phyloP scores from a whole-genome alignment of 2,113 vertebrate genomes.

The Garra rufa region DNA sequence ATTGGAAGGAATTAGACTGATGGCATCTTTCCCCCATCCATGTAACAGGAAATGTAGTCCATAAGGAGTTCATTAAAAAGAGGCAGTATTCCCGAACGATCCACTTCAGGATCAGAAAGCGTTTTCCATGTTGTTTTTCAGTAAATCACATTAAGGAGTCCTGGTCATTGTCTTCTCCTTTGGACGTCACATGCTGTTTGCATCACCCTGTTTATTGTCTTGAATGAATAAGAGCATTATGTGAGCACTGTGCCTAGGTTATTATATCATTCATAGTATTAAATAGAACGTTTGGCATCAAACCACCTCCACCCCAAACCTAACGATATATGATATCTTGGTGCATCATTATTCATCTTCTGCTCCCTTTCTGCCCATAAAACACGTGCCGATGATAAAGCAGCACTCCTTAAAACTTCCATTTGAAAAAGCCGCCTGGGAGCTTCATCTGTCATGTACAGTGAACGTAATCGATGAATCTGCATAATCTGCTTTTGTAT shows the following conservation, averaged over 20 bases:
- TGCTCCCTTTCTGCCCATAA: not conserved
- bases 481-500: not conserved
- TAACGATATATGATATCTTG: not conserved
- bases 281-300: slow-evolving; percentile 5
- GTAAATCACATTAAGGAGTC: not conserved
- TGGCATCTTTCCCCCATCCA: not conserved
- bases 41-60: not conserved
- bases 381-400: not conserved
- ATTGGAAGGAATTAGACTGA: not conserved
- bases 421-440: not conserved
- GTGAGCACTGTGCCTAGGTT: not conserved
- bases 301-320: not conserved
- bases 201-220: slow-evolving; percentile 23
- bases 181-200: slow-evolving; percentile 4
- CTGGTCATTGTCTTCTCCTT: slow-evolving; percentile 19
- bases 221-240: slow-evolving; percentile 25
- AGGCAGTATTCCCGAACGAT: not conserved
- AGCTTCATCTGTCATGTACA: slow-evolving; percentile 22
- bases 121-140: not conserved
- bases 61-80: slow-evolving; percentile 3
- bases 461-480: not conserved
- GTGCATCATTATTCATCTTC: not conserved
- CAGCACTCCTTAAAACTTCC: not conserved
- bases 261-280: slow-evolving; percentile 16
- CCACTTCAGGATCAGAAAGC: not conserved